Conservation (phyloP, 2,113 vertebrate genomes). For the Amblyornis subalaris region DNA sequence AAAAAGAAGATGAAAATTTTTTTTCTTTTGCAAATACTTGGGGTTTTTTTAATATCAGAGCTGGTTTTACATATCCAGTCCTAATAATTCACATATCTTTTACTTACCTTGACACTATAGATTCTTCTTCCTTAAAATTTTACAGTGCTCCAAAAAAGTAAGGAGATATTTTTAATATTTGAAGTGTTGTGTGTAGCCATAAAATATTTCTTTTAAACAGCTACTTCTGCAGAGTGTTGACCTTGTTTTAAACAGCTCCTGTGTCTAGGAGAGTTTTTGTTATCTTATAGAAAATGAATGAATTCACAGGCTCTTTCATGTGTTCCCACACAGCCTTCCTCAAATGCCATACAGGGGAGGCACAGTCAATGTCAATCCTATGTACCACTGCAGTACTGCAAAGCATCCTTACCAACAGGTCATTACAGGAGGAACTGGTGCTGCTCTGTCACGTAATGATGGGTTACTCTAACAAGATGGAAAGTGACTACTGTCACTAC, state of each 20-base stretch:
- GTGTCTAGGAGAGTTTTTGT: background rate
- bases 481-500: background rate
- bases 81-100: background rate
- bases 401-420: background rate
- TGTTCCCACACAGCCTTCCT: background rate
- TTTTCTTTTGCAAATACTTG: background rate
- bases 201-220: background rate
- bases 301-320: background rate
- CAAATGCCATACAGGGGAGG: background rate
- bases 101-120: background rate
- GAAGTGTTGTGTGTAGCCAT: background rate
- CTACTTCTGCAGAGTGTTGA: background rate
- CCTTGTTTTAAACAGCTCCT: background rate
- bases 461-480: background rate
- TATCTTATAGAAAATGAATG: background rate
- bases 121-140: background rate
- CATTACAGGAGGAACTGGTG: background rate
- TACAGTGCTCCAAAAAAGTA: background rate
- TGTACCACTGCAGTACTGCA: background rate
- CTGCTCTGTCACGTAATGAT: background rate
- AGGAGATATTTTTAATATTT: background rate
- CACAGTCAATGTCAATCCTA: background rate
- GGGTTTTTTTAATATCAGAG: background rate
- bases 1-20: accelerated
- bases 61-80: background rate